Evolutionary conservation across 1,140 invertebrate genomes (phyloP).

Genomic region (Drosophila teissieri): DNA sequence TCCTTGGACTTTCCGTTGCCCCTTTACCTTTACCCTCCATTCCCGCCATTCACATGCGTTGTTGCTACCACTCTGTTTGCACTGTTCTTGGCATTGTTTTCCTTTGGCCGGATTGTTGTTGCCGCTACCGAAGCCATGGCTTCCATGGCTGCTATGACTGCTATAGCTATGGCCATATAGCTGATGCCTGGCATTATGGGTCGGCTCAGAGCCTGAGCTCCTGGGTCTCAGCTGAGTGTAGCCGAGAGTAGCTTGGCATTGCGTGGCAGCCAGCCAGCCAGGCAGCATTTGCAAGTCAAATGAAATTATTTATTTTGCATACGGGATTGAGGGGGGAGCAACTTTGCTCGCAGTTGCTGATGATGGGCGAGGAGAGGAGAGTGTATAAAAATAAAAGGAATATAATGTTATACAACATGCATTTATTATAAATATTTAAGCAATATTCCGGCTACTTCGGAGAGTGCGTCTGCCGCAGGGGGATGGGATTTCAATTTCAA

Average conservation of each 20-base stretch:
- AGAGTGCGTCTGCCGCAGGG: not conserved
- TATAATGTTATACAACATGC: slow-evolving; percentile 41
- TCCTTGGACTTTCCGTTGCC: not conserved
- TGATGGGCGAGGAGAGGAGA: not conserved
- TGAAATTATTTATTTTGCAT: slow-evolving; percentile 76
- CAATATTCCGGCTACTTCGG: slow-evolving; percentile 38
- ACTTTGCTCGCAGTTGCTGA: too few species aligned
- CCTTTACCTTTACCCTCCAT: slow-evolving; percentile 18
- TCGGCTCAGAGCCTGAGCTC: slow-evolving; percentile 12
- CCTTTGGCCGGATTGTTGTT: slow-evolving; percentile 18
- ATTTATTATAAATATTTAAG: slow-evolving; percentile 62
- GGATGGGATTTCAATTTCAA: slow-evolving; percentile 43
- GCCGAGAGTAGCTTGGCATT: slow-evolving; percentile 39
- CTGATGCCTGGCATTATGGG: slow-evolving; percentile 52
- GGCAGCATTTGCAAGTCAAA: slow-evolving; percentile 76
- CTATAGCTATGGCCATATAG: slow-evolving; percentile 22
- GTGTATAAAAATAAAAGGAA: slow-evolving; percentile 40
- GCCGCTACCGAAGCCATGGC: not conserved
- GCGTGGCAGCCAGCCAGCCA: slow-evolving; percentile 51
- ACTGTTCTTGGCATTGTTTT: slow-evolving; percentile 63
- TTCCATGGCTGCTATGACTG: slow-evolving; percentile 2
- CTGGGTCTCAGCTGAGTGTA: slow-evolving; percentile 37
- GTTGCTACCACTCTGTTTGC: slow-evolving; percentile 64
- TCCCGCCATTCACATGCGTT: slow-evolving; percentile 35
- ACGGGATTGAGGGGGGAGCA: not conserved